Conservation (phyloP, 2,888 invertebrate genomes). For the Drosophila picticornis region DNA sequence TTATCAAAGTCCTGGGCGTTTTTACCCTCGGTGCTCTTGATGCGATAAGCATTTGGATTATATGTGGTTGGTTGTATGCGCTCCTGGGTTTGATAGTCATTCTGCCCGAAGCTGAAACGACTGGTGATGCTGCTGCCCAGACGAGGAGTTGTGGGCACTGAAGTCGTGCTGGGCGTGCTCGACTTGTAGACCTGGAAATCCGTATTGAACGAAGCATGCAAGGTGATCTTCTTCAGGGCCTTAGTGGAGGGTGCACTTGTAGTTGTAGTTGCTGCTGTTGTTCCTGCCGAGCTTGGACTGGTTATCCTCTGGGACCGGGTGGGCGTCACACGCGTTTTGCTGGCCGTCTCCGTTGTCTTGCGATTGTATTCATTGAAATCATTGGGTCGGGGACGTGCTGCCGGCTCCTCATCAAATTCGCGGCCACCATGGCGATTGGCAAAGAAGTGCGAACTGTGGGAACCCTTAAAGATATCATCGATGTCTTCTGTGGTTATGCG, state of each 20-base stretch:
- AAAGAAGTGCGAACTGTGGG: conserved; percentile 92
- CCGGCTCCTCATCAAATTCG: conserved; percentile 86
- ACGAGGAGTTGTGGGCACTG: conserved; percentile 57
- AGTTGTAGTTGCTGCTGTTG: conserved; percentile 35
- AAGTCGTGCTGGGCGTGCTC: conserved; percentile 64
- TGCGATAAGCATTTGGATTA: conserved; percentile 80
- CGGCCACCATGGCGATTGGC: conserved; percentile 88
- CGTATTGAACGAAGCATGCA: conserved; percentile 83
- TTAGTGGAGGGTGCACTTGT: conserved; percentile 42
- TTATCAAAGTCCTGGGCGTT: conserved; percentile 66
- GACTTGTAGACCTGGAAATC: conserved; percentile 69
- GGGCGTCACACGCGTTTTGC: conserved; percentile 70
- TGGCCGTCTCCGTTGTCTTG: conserved; percentile 64
- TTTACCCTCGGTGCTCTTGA: conserved; percentile 71
- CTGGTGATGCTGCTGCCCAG: conserved; percentile 65
- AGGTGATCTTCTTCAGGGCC: conserved; percentile 79
- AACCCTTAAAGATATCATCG: conserved; percentile 89
- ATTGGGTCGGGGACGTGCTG: conserved; percentile 81
- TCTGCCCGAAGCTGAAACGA: conserved; percentile 70
- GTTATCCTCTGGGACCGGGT: conserved; percentile 67
- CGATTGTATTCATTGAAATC: conserved; percentile 83
- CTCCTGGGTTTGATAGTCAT: conserved; percentile 80
- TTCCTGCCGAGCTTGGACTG: conserved; percentile 14
- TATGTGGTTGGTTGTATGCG: conserved; percentile 84
- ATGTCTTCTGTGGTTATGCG: conserved; percentile 80